phyloP scores from a whole-genome alignment of 2,113 vertebrate species.

The Phasianus colchicus region DNA sequence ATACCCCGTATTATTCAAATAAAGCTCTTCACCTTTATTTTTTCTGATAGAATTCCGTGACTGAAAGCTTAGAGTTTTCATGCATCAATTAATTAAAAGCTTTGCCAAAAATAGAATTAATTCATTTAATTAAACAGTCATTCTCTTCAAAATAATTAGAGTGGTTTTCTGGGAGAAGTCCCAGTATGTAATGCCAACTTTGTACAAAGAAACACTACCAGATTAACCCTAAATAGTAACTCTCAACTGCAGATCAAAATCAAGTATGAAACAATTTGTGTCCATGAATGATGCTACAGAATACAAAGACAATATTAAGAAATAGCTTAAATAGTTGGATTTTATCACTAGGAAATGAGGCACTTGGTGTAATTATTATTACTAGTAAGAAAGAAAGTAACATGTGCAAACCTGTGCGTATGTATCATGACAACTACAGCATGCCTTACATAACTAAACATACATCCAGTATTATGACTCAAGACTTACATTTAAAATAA shows the following conservation, averaged over 20 bases:
- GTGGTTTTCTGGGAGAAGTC: not conserved
- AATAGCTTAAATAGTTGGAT: not conserved
- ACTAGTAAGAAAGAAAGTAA: not conserved
- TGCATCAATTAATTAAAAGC: not conserved
- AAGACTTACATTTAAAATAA: not conserved
- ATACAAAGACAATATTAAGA: not conserved
- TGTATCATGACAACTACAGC: not conserved
- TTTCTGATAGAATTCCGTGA: not conserved
- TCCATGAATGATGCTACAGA: rapidly evolving
- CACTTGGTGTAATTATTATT: not conserved
- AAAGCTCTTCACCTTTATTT: not conserved
- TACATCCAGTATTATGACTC: rapidly evolving
- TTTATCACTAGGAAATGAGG: not conserved
- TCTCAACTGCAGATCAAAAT: not conserved
- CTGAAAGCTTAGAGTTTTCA: not conserved
- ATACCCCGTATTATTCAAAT: not conserved
- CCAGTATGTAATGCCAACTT: rapidly evolving
- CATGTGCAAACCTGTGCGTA: not conserved
- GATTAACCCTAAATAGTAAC: not conserved
- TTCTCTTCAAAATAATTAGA: not conserved
- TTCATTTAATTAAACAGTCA: not conserved
- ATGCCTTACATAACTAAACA: not conserved
- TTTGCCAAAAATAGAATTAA: not conserved
- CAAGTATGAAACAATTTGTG: not conserved
- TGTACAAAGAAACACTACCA: not conserved